A percentile compares a stretch with the other conserved stretches of the same genome.
These are phyloP conservation scores for Zelostemma sp. DNA, from an alignment of 1,140 invertebrate species.

Conservation along the genomic window DNA sequence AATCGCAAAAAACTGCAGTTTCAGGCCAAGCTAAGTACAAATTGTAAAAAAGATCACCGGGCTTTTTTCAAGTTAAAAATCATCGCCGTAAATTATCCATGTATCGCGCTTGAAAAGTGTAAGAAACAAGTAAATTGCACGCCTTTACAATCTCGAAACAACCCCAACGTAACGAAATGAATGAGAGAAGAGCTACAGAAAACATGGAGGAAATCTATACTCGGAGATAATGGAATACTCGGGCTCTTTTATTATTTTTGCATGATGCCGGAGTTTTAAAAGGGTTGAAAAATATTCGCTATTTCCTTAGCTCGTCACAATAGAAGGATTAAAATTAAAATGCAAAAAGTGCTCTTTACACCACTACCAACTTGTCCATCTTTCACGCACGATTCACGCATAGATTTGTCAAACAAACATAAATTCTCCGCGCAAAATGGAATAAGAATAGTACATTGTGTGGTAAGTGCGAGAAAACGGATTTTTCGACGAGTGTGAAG, in stretches of 20 bases:
- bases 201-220: slow-evolving; percentile 35
- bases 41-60: slow-evolving; percentile 22
- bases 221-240: slow-evolving; percentile 42
- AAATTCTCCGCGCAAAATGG: too few species aligned
- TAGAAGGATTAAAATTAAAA: slow-evolving; percentile 38
- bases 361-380: too few species aligned
- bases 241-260: slow-evolving; percentile 47
- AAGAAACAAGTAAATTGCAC: too few species aligned
- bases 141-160: too few species aligned
- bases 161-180: slow-evolving; percentile 33
- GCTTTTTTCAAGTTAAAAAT: too few species aligned
- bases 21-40: slow-evolving; percentile 24
- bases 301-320: slow-evolving; percentile 42
- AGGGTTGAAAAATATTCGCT: slow-evolving; percentile 43
- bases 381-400: too few species aligned
- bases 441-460: too few species aligned
- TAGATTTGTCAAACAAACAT: too few species aligned
- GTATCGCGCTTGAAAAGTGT: too few species aligned
- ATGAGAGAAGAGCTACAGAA: slow-evolving; percentile 11
- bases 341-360: slow-evolving; percentile 34
- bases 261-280: slow-evolving; percentile 38
- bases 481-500: too few species aligned
- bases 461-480: too few species aligned
- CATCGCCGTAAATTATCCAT: too few species aligned
- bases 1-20: slow-evolving; percentile 34